These are phyloP conservation scores for Oreochromis niloticus DNA, from an alignment of 2,113 vertebrate species.

Conservation along the genomic window DNA sequence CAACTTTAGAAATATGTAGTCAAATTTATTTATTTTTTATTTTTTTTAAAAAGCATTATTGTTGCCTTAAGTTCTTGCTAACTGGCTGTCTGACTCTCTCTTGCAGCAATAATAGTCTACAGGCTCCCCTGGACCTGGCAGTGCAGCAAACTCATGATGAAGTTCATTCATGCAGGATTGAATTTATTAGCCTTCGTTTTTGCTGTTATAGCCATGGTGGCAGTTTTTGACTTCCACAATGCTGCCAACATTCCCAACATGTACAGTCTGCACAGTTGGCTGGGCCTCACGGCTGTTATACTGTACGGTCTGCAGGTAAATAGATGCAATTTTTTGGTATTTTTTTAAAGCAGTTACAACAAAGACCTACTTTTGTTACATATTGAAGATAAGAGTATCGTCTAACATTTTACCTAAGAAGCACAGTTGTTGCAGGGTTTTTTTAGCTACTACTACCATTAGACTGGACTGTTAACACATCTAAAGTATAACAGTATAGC, in stretches of 20 bases:
- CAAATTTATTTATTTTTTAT: background rate
- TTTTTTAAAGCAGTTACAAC: background rate
- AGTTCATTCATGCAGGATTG: conserved; percentile 89
- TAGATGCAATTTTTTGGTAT: background rate
- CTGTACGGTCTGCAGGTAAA: conserved; percentile 84
- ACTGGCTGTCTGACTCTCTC: background rate
- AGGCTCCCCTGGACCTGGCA: conserved; percentile 94
- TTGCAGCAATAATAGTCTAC: conserved; percentile 78
- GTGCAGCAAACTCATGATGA: conserved; percentile 90
- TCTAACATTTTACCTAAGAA: background rate
- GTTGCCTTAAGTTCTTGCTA: background rate
- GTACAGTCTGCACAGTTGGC: conserved; percentile 98
- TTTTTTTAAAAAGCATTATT: background rate
- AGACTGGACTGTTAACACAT: background rate
- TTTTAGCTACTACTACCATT: background rate
- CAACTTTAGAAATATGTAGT: background rate
- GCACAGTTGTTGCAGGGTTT: background rate
- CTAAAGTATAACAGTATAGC: background rate
- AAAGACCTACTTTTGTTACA: background rate
- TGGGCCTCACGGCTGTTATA: conserved; percentile 81
- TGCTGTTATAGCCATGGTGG: conserved; percentile 79
- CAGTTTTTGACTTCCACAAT: conserved; percentile 90
- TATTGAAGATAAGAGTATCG: background rate
- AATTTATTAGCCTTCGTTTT: conserved; percentile 79
- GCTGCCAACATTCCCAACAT: conserved; percentile 82